phyloP scores from a whole-genome alignment of 2,797 vertebrate species.

The Myoxocephalus aenaeus region DNA sequence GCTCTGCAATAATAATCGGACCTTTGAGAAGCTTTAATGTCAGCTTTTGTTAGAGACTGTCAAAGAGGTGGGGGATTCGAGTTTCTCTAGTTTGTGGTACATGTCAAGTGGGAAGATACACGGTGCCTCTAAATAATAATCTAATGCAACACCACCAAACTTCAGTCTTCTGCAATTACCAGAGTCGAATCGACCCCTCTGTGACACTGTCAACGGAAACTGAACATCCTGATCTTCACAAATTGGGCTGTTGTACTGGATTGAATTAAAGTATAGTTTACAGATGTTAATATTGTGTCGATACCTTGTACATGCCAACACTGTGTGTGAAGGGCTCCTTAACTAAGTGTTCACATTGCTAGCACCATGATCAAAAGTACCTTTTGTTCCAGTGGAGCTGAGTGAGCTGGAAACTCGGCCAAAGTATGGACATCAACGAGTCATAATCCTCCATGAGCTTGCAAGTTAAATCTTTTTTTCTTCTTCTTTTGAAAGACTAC shows the following conservation, averaged over 20 bases:
- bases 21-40: not conserved
- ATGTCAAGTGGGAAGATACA: not conserved
- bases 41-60: slow-evolving; percentile 2
- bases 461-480: slow-evolving; percentile 5
- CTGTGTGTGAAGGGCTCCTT: slow-evolving; percentile 71
- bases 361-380: slow-evolving; percentile 22
- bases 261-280: slow-evolving; percentile 1
- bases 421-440: not conserved
- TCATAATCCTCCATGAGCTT: slow-evolving; percentile 28
- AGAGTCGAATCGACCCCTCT: slow-evolving; percentile 13
- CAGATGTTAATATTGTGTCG: slow-evolving; percentile 32
- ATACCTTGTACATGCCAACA: slow-evolving; percentile 46
- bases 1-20: slow-evolving; percentile 42
- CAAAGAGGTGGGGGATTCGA: not conserved
- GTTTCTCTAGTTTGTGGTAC: slow-evolving; percentile 2
- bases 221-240: slow-evolving; percentile 6
- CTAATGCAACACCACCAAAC: slow-evolving; percentile 1
- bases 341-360: slow-evolving; percentile 31
- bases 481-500: slow-evolving; percentile 3
- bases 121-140: slow-evolving; percentile 9
- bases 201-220: not conserved
- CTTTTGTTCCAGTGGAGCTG: slow-evolving; percentile 21
- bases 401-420: slow-evolving; percentile 16
- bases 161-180: not conserved
- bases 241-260: slow-evolving; percentile 8